phyloP scores from a whole-genome alignment of 2,113 vertebrate species.

The Gnathonemus echidnorhynchus region DNA sequence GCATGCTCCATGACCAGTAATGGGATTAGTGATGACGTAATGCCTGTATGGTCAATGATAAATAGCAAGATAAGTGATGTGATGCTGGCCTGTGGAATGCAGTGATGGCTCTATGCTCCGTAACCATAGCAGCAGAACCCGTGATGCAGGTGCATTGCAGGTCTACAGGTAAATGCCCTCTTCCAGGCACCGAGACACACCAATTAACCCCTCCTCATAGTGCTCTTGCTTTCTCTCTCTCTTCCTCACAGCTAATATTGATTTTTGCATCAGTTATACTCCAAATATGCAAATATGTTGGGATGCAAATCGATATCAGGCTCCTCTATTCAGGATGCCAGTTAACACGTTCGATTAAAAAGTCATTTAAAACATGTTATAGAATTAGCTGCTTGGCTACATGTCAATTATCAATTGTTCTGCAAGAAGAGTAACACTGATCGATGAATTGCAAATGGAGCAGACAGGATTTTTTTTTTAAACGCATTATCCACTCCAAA shows the following conservation, averaged over 20 bases:
- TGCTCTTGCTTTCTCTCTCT: constrained; percentile 19
- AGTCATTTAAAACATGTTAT: neutral
- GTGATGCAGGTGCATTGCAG: neutral
- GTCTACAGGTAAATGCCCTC: neutral
- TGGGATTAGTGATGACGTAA: neutral
- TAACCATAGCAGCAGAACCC: neutral
- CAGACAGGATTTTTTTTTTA: neutral
- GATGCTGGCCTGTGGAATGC: neutral
- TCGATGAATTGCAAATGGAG: neutral
- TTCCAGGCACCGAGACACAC: neutral
- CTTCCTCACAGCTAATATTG: constrained; percentile 32
- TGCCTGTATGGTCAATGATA: neutral
- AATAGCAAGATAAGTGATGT: neutral
- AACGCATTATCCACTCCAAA: neutral
- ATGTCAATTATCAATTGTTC: neutral
- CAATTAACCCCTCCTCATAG: neutral
- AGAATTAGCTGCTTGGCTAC: neutral
- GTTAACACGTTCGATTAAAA: constrained; percentile 11
- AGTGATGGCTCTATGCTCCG: neutral
- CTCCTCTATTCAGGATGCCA: neutral
- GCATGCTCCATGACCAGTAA: neutral
- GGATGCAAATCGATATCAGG: neutral
- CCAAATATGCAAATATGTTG: constrained; percentile 38
- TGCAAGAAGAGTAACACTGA: neutral
- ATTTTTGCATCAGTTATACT: constrained; percentile 39